Percentiles rank a stretch among this genome's conserved stretches.
phyloP scores from a whole-genome alignment of 2,113 vertebrate species.

The Emberiza fucata region DNA sequence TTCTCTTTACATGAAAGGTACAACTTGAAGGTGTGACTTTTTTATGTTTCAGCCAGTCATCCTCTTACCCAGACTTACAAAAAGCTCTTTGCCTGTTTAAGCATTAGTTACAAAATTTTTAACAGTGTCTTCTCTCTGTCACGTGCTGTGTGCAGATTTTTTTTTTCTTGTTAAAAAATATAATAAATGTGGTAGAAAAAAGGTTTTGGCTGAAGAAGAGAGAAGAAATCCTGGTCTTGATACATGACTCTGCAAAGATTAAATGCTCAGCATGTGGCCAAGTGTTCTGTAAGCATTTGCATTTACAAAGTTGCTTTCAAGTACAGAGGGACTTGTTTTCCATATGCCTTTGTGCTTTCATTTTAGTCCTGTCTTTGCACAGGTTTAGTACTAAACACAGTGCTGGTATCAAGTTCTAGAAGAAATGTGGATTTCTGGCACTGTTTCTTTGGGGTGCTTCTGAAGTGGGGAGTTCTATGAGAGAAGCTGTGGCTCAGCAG shows the following conservation, averaged over 20 bases:
- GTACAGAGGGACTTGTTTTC: not conserved
- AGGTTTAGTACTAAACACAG: not conserved
- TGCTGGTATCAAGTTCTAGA: not conserved
- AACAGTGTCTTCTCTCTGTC: not conserved
- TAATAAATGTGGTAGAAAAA: not conserved
- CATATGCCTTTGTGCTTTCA: not conserved
- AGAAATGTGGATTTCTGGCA: not conserved
- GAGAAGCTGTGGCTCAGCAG: not conserved
- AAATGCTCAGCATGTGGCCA: not conserved
- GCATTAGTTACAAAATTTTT: not conserved
- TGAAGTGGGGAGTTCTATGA: not conserved
- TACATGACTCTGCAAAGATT: not conserved
- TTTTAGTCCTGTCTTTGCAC: not conserved
- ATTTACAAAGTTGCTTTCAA: not conserved
- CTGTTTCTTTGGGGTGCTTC: not conserved
- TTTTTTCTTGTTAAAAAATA: not conserved
- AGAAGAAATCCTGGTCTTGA: not conserved
- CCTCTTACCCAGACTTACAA: not conserved
- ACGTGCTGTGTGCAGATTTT: not conserved
- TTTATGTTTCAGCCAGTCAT: not conserved
- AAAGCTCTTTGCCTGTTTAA: not conserved
- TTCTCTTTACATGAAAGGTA: not conserved
- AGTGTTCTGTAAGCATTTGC: not conserved
- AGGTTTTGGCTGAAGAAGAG: not conserved
- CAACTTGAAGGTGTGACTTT: not conserved